Base-by-base conservation (phyloP, 2,888 invertebrate species). In the Eupithecia inturbata region DNA sequence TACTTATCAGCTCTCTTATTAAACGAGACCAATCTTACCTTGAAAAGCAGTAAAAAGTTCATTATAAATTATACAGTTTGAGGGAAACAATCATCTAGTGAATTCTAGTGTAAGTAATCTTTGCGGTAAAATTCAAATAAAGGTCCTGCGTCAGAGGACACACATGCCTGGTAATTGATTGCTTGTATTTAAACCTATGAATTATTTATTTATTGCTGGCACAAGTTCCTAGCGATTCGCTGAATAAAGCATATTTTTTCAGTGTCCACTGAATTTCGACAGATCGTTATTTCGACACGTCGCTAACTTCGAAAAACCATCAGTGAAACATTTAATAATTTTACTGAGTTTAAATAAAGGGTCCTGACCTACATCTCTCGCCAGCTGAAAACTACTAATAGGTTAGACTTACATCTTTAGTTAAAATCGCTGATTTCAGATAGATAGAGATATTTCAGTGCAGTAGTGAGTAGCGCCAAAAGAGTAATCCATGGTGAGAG, bases 101-200 rank as follows among this genome's bases (percentile, higher is more conserved):
- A n/a, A n/a, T n/a, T n/a, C n/a, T 36, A 66, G 26, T 41, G 31
- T 77, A 75, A 77, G 78, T 80, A 78, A 70, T 71, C 70, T 76
- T 75, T 72, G 75, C 57, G 72, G 72, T 75, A 72, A 77, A 68
- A 80, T 80, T 78, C 75, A 77, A 78, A 80, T 78, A 70, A 39
- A 70, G 72, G 78, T 80, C 74, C 75, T 68, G 57, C 74, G 72
- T 76, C 79, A 72, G 70, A 67, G 74, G 67, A 73, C 72, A 33
- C 78, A 78, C 76, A 75, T 67, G 74, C 31, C 73, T 73, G 68
- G 70, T 77, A 75, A 78, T 78, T 79, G 79, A 80, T 79, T 71
- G 75, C 77, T 72, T 74, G 77, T 78, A 77, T 78, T 77, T 75
- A 73, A 75, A 70, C 67, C 64, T 75, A 80, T 80, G 79, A 79